phyloP scores from a whole-genome alignment of 1,140 invertebrate genomes.

The Drosophila varians region DNA sequence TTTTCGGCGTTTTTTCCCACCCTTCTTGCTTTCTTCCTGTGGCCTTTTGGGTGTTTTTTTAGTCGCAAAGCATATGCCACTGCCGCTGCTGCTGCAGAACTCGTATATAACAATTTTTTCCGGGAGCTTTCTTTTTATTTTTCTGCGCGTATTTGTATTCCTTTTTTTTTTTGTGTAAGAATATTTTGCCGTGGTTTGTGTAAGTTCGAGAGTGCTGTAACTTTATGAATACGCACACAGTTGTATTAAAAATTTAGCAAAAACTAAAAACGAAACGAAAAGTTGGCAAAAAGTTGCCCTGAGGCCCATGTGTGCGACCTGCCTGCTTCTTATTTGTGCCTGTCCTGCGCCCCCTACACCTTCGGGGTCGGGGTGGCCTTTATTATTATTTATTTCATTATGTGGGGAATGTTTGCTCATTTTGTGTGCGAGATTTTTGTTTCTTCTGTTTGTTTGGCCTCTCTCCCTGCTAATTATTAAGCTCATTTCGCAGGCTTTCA shows the following conservation, averaged over 20 bases:
- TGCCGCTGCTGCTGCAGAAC: conserved; percentile 9
- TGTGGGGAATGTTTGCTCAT: conserved; percentile 28
- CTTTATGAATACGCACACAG: conserved; percentile 37
- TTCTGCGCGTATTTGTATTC: background rate
- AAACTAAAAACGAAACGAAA: conserved; percentile 29
- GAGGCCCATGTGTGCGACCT: conserved; percentile 21
- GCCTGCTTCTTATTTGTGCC: background rate
- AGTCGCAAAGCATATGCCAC: conserved; percentile 40
- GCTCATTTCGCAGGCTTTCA: conserved; percentile 55
- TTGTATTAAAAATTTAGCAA: conserved; percentile 61
- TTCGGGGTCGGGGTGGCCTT: conserved; percentile 1
- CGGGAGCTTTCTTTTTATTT: background rate
- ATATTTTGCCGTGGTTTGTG: conserved; percentile 2
- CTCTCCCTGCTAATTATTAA: conserved; percentile 60
- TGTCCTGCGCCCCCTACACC: background rate
- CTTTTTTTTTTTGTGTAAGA: conserved; percentile 4
- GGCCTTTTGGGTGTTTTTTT: background rate
- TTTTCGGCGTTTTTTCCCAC: background rate
- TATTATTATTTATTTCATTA: conserved; percentile 60
- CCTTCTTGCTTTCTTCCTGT: too few species aligned
- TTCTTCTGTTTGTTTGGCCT: conserved; percentile 5
- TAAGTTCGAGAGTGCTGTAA: conserved; percentile 17
- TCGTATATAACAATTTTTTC: conserved; percentile 22
- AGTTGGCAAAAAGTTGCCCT: conserved; percentile 38
- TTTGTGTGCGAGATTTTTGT: conserved; percentile 33